phyloP scores from a whole-genome alignment of 2,888 invertebrate genomes.

The Epinotia demarniana region DNA sequence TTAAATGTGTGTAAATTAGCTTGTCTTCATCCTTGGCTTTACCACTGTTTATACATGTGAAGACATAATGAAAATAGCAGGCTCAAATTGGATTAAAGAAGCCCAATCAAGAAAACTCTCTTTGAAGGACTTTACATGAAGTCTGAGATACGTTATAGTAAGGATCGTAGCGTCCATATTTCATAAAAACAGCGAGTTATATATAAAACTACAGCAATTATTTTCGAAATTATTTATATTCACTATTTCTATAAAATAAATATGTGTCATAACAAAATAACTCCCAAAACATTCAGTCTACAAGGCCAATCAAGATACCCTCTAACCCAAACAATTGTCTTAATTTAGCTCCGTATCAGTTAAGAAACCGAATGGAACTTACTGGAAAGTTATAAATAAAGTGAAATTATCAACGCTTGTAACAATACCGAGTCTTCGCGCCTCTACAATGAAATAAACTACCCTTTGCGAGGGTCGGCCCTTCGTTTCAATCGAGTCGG shows the following conservation, averaged over 20 bases:
- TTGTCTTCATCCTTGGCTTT: no score
- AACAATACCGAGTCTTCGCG: constrained; percentile 50
- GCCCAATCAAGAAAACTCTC: no score
- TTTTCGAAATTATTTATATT: background rate
- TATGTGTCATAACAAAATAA: background rate
- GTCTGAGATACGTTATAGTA: background rate
- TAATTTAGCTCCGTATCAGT: constrained; percentile 1
- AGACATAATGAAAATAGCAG: no score
- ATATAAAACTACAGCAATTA: no score
- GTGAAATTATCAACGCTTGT: constrained; percentile 45
- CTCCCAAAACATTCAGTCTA: background rate
- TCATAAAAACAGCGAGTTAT: no score
- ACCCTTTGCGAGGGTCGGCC: constrained; percentile 53
- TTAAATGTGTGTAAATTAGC: no score
- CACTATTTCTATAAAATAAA: background rate
- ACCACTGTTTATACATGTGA: no score
- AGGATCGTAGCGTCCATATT: background rate
- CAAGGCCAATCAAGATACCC: background rate
- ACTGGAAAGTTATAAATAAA: constrained; percentile 42
- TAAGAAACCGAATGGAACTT: background rate
- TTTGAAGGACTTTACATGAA: no score
- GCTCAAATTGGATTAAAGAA: no score
- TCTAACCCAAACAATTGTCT: background rate
- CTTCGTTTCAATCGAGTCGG: constrained; percentile 55
- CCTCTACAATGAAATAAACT: constrained; percentile 62